Evolutionary conservation across 2,888 invertebrate species (phyloP), one percentile per base, ranked within the genome.

Genomic region (Suillia variegata): DNA sequence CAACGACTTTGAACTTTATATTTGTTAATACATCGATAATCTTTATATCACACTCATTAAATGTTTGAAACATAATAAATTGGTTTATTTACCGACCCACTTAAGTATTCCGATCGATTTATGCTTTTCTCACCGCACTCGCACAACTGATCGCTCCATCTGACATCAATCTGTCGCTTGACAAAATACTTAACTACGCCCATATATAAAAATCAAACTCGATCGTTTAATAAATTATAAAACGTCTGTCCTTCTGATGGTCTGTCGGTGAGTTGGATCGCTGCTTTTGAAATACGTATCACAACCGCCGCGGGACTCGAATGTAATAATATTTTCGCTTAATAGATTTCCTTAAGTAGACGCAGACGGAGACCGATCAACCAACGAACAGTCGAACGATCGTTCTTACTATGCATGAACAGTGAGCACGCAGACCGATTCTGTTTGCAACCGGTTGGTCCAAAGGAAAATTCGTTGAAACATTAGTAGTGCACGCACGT

Each of bases 301-400:
- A 38, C 38, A 38, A 38, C 38, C 38, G 38, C 38, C n/a, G 38
- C n/a, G 13, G 38, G 38, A 38, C n/a, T 8, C 38, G n/a, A 38
- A n/a, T n/a, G 38, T n/a, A n/a, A 58, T 48, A 53, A 54, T 58
- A 48, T 53, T 58, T 54, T 53, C 47, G 53, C 54, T 58, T 58
- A 58, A 58, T 58, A 58, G 58, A 58, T 58, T 54, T 54, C 58
- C 58, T 58, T 49, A 58, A 54, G 54, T 38, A 54, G 53, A 52
- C 26, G 10, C 26, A 26, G n/a, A n/a, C 38, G 38, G 38, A 38
- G 12, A 38, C 13, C 10, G 13, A 38, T 4, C 6, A 38, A 38
- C n/a, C 12, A 26, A 26, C 26, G 26, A 26, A 26, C 26, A 26
- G 26, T 10, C 26, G 26, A 26, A n/a, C n/a, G n/a, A n/a, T n/a